These are phyloP conservation scores for Laticauda laticaudata DNA, from an alignment of 2,113 vertebrate genomes.

Conservation along the genomic window DNA sequence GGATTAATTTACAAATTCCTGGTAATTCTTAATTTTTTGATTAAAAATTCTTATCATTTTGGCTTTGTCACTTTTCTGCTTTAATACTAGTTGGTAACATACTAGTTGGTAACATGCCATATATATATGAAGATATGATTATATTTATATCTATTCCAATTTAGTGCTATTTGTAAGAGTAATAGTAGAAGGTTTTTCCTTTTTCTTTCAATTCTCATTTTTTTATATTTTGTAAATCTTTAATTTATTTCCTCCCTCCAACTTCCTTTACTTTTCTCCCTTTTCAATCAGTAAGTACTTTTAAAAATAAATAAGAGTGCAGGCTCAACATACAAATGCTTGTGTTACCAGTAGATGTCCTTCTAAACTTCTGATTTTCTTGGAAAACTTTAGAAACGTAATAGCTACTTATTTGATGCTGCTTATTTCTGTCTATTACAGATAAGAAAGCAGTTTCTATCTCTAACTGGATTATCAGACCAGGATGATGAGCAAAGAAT, in stretches of 20 bases:
- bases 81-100: neutral
- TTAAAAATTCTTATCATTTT: neutral
- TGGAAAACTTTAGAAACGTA: neutral
- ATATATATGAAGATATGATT: neutral
- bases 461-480: neutral
- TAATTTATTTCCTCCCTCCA: neutral
- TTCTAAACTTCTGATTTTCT: constrained; percentile 52
- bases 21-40: neutral
- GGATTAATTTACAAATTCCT: neutral
- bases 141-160: neutral
- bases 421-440: neutral
- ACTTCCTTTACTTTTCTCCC: neutral
- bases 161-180: neutral
- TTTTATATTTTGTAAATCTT: neutral
- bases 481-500: neutral
- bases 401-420: neutral
- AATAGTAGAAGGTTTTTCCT: neutral
- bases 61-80: neutral
- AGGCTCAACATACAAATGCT: constrained; percentile 3
- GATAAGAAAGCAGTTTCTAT: neutral
- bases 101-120: neutral
- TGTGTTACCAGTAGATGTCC: constrained; percentile 60
- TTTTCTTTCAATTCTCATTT: neutral
- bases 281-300: neutral
- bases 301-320: neutral